Evolutionary conservation across 2,113 vertebrate species (phyloP), one percentile per base, ranked within the genome.

Genomic region (Gallinago jamesoni): DNA sequence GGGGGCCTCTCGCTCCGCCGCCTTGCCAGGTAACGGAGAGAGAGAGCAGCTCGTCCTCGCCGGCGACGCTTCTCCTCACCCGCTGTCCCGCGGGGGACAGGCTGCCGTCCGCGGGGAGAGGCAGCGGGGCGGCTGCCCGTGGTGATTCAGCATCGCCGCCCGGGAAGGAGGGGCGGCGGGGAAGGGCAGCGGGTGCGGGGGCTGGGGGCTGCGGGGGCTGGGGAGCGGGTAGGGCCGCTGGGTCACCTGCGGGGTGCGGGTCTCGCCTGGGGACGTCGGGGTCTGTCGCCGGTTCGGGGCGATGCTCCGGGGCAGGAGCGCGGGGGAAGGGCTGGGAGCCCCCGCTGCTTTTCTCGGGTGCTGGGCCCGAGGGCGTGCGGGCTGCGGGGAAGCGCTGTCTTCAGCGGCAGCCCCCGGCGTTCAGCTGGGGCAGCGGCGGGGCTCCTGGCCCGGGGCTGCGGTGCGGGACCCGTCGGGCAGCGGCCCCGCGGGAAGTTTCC

Each of bases 61-160:
- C 5, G 7, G 25, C 37, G 8, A n/a, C 12, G 15, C 79, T 43
- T 37, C 77, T 11, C 18, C 41, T 37, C 30, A 8, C 45, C 18
- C 41, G n/a, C 21, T 23, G 37, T 31, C 21, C 24, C 56, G 47
- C 55, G 35, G 84, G 28, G 45, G 11, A 30, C 55, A 3, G 10
- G 70, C 87, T 41, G 89, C 79, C 30, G 45, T 15, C 56, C 47
- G 37, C 70, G 33, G 31, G 50, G n/a, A 33, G 25, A 43, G 37
- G 37, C 52, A 43, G 39, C 13, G 53, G 70, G 41, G 70, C 22
- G 60, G 78, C 62, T 28, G 31, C 63, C 68, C 60, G 41, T 15
- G 21, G 89, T 95, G 97, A 96, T 95, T 97, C 97, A 95, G 96
- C 97, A 97, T 80, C 93, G 10, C 56, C 81, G 47, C 39, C 41